Percentiles rank a stretch among this genome's conserved stretches.
Evolutionary conservation across 2,797 vertebrate genomes (phyloP).

Genomic region (Myotis myotis): DNA sequence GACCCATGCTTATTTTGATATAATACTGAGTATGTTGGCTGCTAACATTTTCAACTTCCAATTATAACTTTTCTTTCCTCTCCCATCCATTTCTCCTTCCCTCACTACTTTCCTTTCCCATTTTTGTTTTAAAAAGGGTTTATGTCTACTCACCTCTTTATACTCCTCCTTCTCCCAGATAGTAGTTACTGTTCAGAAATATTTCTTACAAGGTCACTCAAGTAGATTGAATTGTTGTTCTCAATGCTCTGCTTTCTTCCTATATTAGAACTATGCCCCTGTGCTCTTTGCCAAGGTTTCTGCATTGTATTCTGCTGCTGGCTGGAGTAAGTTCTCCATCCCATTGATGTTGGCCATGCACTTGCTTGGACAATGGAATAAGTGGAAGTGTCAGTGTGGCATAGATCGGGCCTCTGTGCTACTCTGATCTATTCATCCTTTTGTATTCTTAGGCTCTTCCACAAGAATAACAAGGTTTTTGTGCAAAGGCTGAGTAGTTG

Average conservation of each 20-base stretch:
- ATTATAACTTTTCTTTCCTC: not conserved
- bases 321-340: not conserved
- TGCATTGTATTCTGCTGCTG: not conserved
- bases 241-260: not conserved
- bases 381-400: not conserved
- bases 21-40: not conserved
- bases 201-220: not conserved
- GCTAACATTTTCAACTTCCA: conserved; percentile 13
- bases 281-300: not conserved
- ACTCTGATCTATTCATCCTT: not conserved
- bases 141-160: not conserved
- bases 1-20: not conserved
- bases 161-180: not conserved
- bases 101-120: not conserved
- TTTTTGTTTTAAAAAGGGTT: not conserved
- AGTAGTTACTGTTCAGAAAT: conserved; percentile 10
- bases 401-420: not conserved
- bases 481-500: not conserved
- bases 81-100: not conserved
- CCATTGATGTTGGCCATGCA: not conserved
- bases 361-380: not conserved
- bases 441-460: not conserved
- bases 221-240: not conserved
- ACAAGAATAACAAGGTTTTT: not conserved
- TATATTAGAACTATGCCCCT: not conserved